phyloP scores from a whole-genome alignment of 2,888 invertebrate species.

The Drosophila robusta region DNA sequence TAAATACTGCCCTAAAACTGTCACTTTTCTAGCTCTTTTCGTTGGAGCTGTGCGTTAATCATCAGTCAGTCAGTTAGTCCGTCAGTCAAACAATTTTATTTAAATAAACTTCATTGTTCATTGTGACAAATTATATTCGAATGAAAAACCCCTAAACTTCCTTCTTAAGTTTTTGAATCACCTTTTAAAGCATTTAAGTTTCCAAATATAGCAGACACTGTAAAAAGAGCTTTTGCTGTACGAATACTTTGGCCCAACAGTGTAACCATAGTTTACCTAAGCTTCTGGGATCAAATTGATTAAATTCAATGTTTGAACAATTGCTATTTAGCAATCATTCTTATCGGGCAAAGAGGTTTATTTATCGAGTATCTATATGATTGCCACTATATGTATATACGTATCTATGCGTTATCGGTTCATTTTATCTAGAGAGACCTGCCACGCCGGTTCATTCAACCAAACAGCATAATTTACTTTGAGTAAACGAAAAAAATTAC shows the following conservation, averaged over 20 bases:
- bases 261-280: not conserved
- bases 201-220: not conserved
- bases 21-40: too few relatives aligned
- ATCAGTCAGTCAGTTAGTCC: too few relatives aligned
- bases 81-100: not conserved
- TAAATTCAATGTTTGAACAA: slow-evolving; percentile 22
- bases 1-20: too few relatives aligned
- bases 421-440: slow-evolving; percentile 16
- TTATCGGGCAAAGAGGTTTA: slow-evolving; percentile 6
- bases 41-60: too few relatives aligned
- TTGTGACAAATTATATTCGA: too few relatives aligned
- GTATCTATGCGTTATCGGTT: slow-evolving; percentile 16
- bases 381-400: not conserved
- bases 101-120: too few relatives aligned
- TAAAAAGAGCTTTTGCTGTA: not conserved
- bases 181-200: not conserved
- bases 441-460: not conserved
- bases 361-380: slow-evolving; percentile 10
- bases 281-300: slow-evolving; percentile 15
- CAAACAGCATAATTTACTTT: slow-evolving; percentile 4
- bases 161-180: too few relatives aligned
- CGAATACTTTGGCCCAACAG: slow-evolving; percentile 1
- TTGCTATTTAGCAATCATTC: slow-evolving; percentile 17
- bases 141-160: too few relatives aligned
- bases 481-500: not conserved